Percentiles rank a stretch among this genome's conserved stretches.
phyloP scores from a whole-genome alignment of 2,888 invertebrate species.

The Himalopsyche tibetana region DNA sequence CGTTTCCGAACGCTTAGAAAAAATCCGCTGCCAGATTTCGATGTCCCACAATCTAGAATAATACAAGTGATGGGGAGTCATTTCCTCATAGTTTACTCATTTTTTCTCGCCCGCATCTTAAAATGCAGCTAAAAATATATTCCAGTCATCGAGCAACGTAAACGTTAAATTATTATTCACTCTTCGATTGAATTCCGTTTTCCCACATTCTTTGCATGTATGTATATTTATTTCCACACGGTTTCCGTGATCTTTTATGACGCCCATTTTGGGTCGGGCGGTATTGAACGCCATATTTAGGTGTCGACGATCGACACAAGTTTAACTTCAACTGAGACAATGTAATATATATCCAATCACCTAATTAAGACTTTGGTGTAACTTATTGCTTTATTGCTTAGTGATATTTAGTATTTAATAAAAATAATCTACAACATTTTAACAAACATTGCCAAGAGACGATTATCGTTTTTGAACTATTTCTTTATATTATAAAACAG shows the following conservation, averaged over 20 bases:
- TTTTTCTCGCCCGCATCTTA: neutral
- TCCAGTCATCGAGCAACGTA: conserved; percentile 17
- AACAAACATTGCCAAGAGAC: no score
- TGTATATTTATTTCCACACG: neutral
- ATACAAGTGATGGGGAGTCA: neutral
- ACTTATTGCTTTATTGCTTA: no score
- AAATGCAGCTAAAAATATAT: conserved; percentile 34
- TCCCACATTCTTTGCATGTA: conserved; percentile 16
- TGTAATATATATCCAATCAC: neutral
- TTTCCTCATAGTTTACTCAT: neutral
- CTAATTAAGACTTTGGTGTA: neutral
- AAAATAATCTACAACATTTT: no score
- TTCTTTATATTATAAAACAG: no score
- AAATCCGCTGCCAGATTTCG: neutral
- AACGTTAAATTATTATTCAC: conserved; percentile 5
- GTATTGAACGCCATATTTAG: conserved; percentile 11
- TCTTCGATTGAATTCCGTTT: conserved; percentile 14
- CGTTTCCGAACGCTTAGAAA: neutral
- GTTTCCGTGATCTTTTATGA: conserved; percentile 1
- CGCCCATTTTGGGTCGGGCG: conserved; percentile 14
- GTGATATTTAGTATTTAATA: no score
- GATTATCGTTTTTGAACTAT: no score
- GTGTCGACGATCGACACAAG: neutral
- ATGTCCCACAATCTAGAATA: neutral
- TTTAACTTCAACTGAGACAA: neutral